Conservation (phyloP, 2,888 invertebrate genomes). For the Temnothorax rugatulus region DNA sequence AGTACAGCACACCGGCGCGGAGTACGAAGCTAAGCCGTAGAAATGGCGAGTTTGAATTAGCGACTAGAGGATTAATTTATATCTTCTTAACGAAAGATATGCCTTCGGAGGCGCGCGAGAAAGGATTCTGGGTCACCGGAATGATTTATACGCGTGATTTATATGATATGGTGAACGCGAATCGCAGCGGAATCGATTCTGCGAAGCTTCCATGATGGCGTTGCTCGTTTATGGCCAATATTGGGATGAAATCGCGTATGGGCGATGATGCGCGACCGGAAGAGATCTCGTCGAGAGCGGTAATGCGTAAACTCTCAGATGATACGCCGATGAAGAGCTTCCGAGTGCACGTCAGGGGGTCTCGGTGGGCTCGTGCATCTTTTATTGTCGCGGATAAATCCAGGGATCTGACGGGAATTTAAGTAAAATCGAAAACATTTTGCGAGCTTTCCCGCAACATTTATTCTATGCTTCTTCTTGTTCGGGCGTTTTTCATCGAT, state of each 20-base stretch:
- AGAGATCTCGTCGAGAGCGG: constrained; percentile 24
- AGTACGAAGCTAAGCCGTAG: not conserved
- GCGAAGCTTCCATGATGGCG: constrained; percentile 54
- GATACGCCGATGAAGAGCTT: constrained; percentile 31
- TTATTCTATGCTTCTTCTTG: not conserved
- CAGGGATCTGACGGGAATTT: constrained; percentile 23
- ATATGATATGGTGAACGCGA: constrained; percentile 62
- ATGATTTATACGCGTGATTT: constrained; percentile 71
- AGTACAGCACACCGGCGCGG: not conserved
- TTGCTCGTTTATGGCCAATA: constrained; percentile 70
- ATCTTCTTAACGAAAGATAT: constrained; percentile 36
- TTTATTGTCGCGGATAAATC: constrained; percentile 35
- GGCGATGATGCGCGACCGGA: constrained; percentile 44
- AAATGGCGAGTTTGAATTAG: constrained; percentile 40
- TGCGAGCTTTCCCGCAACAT: constrained; percentile 13
- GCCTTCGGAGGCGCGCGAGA: constrained; percentile 38
- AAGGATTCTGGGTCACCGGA: constrained; percentile 57
- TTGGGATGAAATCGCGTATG: constrained; percentile 50
- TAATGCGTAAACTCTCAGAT: constrained; percentile 16
- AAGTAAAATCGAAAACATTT: constrained; percentile 42
- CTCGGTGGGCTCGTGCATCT: constrained; percentile 21
- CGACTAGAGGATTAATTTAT: constrained; percentile 51
- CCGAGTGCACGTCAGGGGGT: constrained; percentile 2
- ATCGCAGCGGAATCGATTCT: constrained; percentile 48
- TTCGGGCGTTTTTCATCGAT: not conserved